Conservation (phyloP, 2,113 vertebrate genomes). For the Chloropsis cyanopogon region DNA sequence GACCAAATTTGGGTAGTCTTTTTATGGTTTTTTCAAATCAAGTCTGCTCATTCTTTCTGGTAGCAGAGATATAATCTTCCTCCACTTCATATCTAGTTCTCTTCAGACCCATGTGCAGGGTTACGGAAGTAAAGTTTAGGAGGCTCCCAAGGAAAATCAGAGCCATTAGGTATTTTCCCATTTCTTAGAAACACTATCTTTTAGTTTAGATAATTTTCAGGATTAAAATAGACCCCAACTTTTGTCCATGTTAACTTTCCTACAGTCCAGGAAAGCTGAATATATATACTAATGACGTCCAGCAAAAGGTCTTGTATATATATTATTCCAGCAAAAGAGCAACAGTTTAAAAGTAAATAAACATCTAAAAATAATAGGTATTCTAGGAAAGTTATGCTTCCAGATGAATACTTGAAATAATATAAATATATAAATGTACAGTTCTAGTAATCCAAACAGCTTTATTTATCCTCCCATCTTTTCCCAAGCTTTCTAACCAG, state of each 20-base stretch:
- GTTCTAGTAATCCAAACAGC: neutral
- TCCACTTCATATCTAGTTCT: neutral
- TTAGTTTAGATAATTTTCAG: neutral
- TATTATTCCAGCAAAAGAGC: neutral
- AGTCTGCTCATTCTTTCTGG: neutral
- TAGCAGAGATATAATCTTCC: neutral
- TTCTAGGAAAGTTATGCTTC: constrained; percentile 10
- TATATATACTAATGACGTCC: neutral
- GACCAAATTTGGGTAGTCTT: neutral
- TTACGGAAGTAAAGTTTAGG: neutral
- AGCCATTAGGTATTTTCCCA: neutral
- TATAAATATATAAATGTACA: neutral
- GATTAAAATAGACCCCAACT: neutral
- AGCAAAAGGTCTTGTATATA: neutral
- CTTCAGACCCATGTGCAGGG: neutral
- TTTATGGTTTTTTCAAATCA: neutral
- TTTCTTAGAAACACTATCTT: neutral
- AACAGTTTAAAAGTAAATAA: neutral
- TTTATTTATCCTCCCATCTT: neutral
- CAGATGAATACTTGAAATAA: neutral
- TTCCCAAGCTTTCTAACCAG: constrained; percentile 2
- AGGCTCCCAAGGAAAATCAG: neutral
- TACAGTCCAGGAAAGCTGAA: neutral
- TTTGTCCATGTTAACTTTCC: neutral
- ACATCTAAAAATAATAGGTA: neutral